A percentile compares a stretch with the other conserved stretches of the same genome.
These are phyloP conservation scores for Hippocampus comes DNA, from an alignment of 2,113 vertebrate genomes.

Conservation along the genomic window DNA sequence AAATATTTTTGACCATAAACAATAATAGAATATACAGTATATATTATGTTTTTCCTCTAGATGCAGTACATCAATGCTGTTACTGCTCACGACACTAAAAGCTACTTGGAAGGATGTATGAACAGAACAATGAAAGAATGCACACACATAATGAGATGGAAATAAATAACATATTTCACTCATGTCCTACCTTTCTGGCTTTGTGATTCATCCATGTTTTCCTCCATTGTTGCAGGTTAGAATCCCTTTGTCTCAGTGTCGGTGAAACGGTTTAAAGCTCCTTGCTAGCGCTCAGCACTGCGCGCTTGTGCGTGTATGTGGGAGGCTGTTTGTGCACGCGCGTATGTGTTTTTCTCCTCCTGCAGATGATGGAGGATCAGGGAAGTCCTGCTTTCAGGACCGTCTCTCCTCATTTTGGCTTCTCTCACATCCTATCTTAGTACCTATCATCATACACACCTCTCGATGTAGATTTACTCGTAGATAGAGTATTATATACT, in stretches of 20 bases:
- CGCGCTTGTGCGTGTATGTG: conserved; percentile 42
- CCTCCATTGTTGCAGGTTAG: conserved; percentile 60
- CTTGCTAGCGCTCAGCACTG: conserved; percentile 50
- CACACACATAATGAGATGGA: not conserved
- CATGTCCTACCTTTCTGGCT: conserved; percentile 61
- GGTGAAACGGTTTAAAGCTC: conserved; percentile 56
- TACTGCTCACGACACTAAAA: conserved; percentile 42
- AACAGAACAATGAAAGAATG: conserved; percentile 38
- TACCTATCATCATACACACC: not conserved
- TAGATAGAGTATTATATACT: not conserved
- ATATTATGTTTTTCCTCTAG: conserved; percentile 7
- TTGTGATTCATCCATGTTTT: conserved; percentile 66
- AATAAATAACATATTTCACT: not conserved
- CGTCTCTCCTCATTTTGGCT: conserved; percentile 16
- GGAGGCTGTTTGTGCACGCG: conserved; percentile 21
- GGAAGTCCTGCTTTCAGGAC: conserved; percentile 56
- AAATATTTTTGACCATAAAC: not conserved
- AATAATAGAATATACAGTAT: not conserved
- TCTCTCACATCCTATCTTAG: conserved; percentile 16
- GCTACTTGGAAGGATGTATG: conserved; percentile 24
- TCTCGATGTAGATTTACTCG: not conserved
- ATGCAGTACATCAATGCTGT: conserved; percentile 21
- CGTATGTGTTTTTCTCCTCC: conserved; percentile 49
- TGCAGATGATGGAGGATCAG: conserved; percentile 69
- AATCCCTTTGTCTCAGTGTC: conserved; percentile 55